A percentile compares a stretch with the other conserved stretches of the same genome.
These are phyloP conservation scores for Tragulus kanchil DNA, from an alignment of 2,113 vertebrate species.

Conservation along the genomic window DNA sequence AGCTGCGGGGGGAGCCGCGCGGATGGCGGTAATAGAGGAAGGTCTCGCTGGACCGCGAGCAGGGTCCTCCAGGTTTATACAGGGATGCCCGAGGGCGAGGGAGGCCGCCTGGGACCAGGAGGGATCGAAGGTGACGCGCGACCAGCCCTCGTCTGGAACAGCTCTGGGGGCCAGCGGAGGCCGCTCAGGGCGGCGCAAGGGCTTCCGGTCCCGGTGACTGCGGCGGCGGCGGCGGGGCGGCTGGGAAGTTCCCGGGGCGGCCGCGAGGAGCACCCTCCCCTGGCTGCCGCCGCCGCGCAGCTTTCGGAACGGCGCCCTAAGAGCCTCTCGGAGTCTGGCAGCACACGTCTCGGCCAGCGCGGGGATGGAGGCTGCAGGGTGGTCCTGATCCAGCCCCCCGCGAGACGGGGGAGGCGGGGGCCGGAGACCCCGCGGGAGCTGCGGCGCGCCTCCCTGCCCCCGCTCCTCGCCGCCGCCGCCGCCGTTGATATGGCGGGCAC, in stretches of 20 bases:
- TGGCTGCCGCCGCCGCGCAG: slow-evolving; percentile 63
- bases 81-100: slow-evolving; percentile 10
- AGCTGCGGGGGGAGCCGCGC: slow-evolving; percentile 66
- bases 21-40: slow-evolving; percentile 17
- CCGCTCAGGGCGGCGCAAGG: slow-evolving; percentile 68
- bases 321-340: slow-evolving; percentile 74
- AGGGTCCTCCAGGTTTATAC: slow-evolving; percentile 7
- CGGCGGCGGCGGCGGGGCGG: slow-evolving; percentile 67
- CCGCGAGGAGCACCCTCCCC: slow-evolving; percentile 81
- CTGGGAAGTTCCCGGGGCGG: slow-evolving; percentile 82
- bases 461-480: background rate
- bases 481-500: slow-evolving; percentile 81
- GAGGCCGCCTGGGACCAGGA: background rate
- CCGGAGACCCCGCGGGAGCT: slow-evolving; percentile 74
- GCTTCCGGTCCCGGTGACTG: slow-evolving; percentile 81
- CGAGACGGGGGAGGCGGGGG: slow-evolving; percentile 57
- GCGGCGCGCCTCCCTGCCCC: background rate
- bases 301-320: slow-evolving; percentile 72
- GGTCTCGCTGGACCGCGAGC: background rate
- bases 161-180: slow-evolving; percentile 60
- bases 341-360: background rate
- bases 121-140: slow-evolving; percentile 21
- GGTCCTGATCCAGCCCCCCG: slow-evolving; percentile 37
- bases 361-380: slow-evolving; percentile 49
- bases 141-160: slow-evolving; percentile 34